Percentiles rank a stretch among this genome's conserved stretches.
Evolutionary conservation across 2,113 vertebrate species (phyloP).

Genomic region (Petrocephalus zakoni): DNA sequence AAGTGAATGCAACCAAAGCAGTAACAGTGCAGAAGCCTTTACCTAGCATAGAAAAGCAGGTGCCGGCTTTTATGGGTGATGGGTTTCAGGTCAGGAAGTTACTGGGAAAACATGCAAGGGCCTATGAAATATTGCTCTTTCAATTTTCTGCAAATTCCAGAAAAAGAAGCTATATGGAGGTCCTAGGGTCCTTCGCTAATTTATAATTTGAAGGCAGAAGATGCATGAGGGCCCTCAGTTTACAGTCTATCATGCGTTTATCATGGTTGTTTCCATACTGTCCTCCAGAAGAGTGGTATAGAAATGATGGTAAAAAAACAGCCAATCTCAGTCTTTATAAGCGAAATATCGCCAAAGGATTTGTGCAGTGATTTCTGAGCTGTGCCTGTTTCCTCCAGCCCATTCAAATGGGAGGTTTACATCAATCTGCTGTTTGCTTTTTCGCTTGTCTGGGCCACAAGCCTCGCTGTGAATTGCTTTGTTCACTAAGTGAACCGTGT

Average conservation of each 20-base stretch:
- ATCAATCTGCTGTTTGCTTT: not conserved
- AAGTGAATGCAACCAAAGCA: not conserved
- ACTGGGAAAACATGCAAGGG: not conserved
- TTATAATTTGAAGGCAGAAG: not conserved
- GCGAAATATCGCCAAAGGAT: not conserved
- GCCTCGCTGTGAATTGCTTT: not conserved
- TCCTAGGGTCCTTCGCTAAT: not conserved
- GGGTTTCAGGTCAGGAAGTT: not conserved
- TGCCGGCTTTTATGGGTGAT: not conserved
- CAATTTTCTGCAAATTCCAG: not conserved
- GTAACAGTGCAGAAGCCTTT: not conserved
- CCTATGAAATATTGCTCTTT: not conserved
- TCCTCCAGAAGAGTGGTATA: not conserved
- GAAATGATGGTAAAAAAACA: not conserved
- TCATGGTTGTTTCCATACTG: not conserved
- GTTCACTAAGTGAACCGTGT: not conserved
- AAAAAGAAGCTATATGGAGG: not conserved
- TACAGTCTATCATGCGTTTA: not conserved
- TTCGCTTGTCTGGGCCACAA: not conserved
- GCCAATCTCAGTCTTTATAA: not conserved
- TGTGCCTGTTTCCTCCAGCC: not conserved
- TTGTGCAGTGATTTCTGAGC: not conserved
- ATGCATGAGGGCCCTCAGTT: not conserved
- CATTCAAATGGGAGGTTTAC: not conserved
- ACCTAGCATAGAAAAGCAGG: not conserved